Evolutionary conservation across 1,140 invertebrate species (phyloP), one percentile per base, ranked within the genome.

Genomic region (Megathymus violae): DNA sequence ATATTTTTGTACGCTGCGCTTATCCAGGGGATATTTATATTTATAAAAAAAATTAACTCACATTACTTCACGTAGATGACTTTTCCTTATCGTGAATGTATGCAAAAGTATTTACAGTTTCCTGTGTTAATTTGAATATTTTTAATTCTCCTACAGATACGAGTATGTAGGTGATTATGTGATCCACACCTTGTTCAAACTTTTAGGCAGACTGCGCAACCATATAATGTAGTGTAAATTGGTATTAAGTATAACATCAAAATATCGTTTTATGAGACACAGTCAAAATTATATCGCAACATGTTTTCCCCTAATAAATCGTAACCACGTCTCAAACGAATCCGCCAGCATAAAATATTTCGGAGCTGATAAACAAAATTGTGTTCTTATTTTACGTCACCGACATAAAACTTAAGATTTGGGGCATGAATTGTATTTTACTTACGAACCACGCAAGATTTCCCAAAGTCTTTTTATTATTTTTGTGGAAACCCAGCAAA

Each of bases 371-470:
- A 36, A 36, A 36, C 34, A 36, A 36, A 31, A 36, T 11, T 36
- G 34, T 36, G 34, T 36, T 36, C 34, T 11, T 11, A 36, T 36
- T 36, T 36, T 36, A 36, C n/a, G 34, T 36, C 34, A 36, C 34
- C n/a, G n/a, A 36, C n/a, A 36, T 36, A 36, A 36, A 36, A 36
- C 34, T 36, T n/a, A 36, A 36, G 34, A 36, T 36, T 36, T 36
- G 10, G 34, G n/a, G n/a, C n/a, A 36, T n/a, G 34, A 36, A 36
- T 36, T 36, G 34, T 31, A 7, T 7, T 31, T 4, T 31, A 31
- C 27, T 31, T 31, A 25, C 6, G 22, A 3, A 31, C 27, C 27
- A 31, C 27, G 27, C 9, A 31, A 3, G 27, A 31, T 31, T 9
- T 31, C 9, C 9, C 4, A 9, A 31, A 31, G 27, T 31, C 1